Evolutionary conservation across 1,140 invertebrate species (phyloP).

Genomic region (Apis cerana): DNA sequence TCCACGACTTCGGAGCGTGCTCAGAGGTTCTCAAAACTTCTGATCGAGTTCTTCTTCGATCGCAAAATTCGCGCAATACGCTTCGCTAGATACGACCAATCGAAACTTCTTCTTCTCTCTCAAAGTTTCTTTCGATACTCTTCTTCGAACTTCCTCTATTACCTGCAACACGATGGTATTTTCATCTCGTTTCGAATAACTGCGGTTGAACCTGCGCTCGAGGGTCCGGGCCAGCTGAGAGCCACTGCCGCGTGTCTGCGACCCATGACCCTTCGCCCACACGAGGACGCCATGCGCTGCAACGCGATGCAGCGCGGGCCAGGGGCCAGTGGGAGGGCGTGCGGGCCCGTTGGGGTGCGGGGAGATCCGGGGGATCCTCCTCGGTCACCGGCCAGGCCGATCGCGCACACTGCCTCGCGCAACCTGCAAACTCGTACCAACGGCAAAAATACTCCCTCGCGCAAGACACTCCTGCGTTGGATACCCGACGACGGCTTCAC

Average conservation of each 20-base stretch:
- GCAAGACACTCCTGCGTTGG: constrained; percentile 61
- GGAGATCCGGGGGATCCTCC: constrained; percentile 61
- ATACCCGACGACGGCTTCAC: constrained; percentile 37
- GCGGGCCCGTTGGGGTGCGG: constrained; percentile 65
- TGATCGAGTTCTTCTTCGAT: neutral
- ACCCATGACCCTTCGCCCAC: constrained; percentile 79
- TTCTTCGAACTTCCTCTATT: no score
- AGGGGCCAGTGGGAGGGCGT: constrained; percentile 69
- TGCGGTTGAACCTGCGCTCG: constrained; percentile 23
- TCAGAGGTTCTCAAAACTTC: neutral
- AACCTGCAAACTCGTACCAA: constrained; percentile 77
- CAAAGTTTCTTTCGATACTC: no score
- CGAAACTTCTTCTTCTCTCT: no score
- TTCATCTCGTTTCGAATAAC: no score
- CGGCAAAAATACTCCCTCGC: constrained; percentile 73
- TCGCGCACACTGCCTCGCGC: constrained; percentile 74
- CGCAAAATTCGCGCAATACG: no score
- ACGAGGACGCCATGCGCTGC: constrained; percentile 76
- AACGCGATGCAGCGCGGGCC: constrained; percentile 70
- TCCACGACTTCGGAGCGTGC: neutral
- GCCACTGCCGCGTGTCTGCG: constrained; percentile 76
- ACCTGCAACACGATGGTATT: no score
- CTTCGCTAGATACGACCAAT: no score
- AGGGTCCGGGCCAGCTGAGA: constrained; percentile 64
- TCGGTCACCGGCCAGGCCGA: constrained; percentile 73